These are phyloP conservation scores for Stichodactyla mertensii DNA, from an alignment of 64 coral and sea anemone genomes.

Conservation along the genomic window DNA sequence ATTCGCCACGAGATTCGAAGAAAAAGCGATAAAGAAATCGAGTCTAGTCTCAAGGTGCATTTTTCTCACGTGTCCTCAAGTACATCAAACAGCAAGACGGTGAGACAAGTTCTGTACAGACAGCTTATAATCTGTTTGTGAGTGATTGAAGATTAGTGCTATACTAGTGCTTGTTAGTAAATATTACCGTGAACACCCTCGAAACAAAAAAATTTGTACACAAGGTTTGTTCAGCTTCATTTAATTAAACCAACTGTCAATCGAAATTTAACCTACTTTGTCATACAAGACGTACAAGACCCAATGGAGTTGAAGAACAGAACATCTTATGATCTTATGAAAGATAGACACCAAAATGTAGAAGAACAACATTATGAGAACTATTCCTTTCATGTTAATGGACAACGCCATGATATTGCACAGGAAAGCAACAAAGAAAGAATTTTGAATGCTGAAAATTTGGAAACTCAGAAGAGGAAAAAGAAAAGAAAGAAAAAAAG, in stretches of 20 bases:
- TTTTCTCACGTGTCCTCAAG: neutral
- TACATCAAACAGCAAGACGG: neutral
- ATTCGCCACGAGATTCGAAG: neutral
- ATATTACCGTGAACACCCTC: neutral
- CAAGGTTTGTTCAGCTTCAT: neutral
- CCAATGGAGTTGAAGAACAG: slow-evolving; percentile 1
- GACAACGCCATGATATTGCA: neutral
- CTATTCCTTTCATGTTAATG: neutral
- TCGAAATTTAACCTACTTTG: neutral
- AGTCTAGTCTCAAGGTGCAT: neutral
- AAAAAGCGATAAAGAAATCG: neutral
- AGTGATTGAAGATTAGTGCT: neutral
- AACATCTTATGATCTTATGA: neutral
- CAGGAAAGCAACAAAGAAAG: slow-evolving; percentile 20
- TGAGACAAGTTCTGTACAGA: neutral
- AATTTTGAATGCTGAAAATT: neutral
- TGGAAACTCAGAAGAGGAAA: slow-evolving; percentile 38
- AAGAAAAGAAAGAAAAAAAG: slow-evolving; percentile 41
- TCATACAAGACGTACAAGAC: neutral
- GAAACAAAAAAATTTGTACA: neutral
- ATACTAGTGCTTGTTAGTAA: neutral
- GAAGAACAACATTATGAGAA: neutral
- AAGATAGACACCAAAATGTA: neutral
- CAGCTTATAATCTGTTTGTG: neutral
- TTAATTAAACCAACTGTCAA: neutral